Base-by-base conservation (phyloP, 2,797 vertebrate species). In the Gorsachius magnificus region DNA sequence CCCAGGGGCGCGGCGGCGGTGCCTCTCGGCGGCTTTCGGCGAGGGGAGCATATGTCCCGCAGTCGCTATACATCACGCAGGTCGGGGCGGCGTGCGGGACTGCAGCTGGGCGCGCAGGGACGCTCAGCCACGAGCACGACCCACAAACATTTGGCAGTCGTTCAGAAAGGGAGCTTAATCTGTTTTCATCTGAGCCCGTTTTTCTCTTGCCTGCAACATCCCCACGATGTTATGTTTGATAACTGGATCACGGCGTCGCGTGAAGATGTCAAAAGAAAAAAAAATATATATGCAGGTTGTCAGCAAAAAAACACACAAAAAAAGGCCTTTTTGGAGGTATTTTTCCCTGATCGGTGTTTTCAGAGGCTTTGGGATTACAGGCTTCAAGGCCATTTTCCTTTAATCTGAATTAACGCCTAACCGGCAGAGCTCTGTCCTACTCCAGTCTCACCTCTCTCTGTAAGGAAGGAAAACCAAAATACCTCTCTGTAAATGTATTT, bases 131-230 rank as follows among this genome's bases (percentile, higher is more conserved):
- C 82, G 96, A 96, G 97, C 97, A 93, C 95, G 61, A 87, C 90
- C 93, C 94, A n/a, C 94, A 87, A 89, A 58, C 64, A 29, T 64
- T 95, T 97, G 98, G 97, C 97, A 97, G n/a, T 69, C 82, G 77
- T 96, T 97, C 97, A 96, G 97, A 83, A 96, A 97, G 95, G 90
- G 89, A 96, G 93, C 93, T 95, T 97, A 96, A 95, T 95, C 95
- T 96, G 91, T 78, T 95, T 93, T 95, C 96, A 56, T 94, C 96
- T 74, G 61, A 97, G 92, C 95, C 92, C 94, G 43, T 31, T 93
- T 95, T 91, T 80, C 93, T 96, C 89, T 94, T 64, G 91, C 95
- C 95, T 75, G 41, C 82, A 71, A 65, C 92, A 48, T 71, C 95
- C 94, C 95, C 83, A 60, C 33, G 90, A 96, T 94, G 95, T 65